Evolutionary conservation across 2,113 vertebrate species (phyloP).

Genomic region (Clarias magur): DNA sequence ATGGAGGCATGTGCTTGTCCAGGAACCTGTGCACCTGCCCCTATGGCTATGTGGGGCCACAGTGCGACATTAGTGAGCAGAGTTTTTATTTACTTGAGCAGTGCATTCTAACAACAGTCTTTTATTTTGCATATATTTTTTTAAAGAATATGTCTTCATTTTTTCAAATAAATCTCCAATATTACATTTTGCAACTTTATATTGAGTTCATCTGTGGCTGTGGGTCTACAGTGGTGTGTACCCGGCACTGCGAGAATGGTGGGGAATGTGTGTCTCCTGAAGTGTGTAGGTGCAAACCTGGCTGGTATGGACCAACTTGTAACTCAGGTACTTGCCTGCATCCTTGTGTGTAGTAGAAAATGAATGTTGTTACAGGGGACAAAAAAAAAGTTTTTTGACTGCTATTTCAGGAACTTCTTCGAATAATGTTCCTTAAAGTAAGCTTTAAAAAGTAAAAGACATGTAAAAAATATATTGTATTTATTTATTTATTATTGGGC

Average conservation of each 20-base stretch:
- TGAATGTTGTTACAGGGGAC: neutral
- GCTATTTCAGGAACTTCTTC: neutral
- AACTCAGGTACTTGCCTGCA: conserved; percentile 75
- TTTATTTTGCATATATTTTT: neutral
- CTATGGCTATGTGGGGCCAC: conserved; percentile 87
- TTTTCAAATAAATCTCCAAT: neutral
- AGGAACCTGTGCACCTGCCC: conserved; percentile 86
- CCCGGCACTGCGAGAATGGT: conserved; percentile 89
- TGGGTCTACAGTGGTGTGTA: conserved; percentile 84
- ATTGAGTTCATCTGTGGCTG: conserved; percentile 7
- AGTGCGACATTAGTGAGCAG: conserved; percentile 87
- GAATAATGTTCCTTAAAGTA: neutral
- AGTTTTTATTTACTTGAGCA: neutral
- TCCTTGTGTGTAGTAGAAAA: neutral
- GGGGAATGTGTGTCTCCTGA: conserved; percentile 84
- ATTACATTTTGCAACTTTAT: neutral
- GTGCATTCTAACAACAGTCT: neutral
- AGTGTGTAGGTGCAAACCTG: conserved; percentile 79
- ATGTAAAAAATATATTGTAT: neutral
- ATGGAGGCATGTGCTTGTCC: conserved; percentile 81
- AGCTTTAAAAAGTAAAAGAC: neutral
- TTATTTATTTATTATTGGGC: neutral
- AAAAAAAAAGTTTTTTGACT: neutral
- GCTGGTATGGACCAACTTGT: conserved; percentile 87
- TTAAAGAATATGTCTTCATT: neutral